Conservation (phyloP, 2,797 vertebrate genomes). For the Sandelia bainsii region DNA sequence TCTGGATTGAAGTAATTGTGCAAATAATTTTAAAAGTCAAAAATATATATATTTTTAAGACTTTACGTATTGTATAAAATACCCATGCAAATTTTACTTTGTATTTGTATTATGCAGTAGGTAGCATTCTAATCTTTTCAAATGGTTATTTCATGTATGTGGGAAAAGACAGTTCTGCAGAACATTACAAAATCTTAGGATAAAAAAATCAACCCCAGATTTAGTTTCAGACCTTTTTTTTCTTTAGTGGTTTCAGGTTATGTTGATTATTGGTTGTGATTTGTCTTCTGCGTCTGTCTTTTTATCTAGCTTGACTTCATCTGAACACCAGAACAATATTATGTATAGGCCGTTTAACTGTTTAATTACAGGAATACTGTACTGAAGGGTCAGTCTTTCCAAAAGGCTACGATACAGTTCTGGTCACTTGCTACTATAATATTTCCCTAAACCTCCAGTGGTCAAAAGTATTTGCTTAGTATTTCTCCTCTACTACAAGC, state of each 20-base stretch:
- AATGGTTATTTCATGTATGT: no score
- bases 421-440: constrained; percentile 41
- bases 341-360: not conserved
- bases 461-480: constrained; percentile 69
- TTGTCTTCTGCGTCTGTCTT: not conserved
- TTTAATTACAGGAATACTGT: not conserved
- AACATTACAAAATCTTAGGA: not conserved
- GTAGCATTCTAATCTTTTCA: not conserved
- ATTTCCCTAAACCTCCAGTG: constrained; percentile 50
- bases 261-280: not conserved
- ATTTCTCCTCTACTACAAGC: constrained; percentile 76
- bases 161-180: not conserved
- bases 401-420: constrained; percentile 31
- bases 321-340: not conserved
- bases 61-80: no score
- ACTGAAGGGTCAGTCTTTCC: constrained; percentile 17
- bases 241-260: not conserved
- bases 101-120: constrained; percentile 9
- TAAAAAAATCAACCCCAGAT: not conserved
- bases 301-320: not conserved
- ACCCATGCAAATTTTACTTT: no score
- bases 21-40: no score
- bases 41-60: no score
- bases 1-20: not conserved
- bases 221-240: not conserved